Percentiles rank a stretch among this genome's conserved stretches.
Conservation (phyloP, 1,140 invertebrate genomes). For the Cyclina sinensis region DNA sequence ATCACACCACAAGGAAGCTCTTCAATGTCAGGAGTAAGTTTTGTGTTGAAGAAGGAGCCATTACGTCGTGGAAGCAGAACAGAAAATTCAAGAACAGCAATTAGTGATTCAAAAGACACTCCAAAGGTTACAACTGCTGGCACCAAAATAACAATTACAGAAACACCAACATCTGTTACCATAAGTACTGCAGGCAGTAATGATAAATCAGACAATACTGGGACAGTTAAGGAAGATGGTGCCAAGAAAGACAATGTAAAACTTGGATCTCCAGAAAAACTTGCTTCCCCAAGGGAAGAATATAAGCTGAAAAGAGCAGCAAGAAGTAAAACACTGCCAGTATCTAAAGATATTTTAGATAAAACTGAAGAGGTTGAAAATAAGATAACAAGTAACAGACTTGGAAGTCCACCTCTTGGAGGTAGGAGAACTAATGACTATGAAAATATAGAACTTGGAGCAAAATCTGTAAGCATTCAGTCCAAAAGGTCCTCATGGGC, state of each 20-base stretch:
- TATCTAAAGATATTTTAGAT: conserved; percentile 71
- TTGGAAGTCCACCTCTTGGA: conserved; percentile 67
- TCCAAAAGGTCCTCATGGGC: conserved; percentile 67
- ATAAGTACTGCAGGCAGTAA: not conserved
- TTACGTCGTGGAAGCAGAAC: conserved; percentile 55
- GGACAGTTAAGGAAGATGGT: not conserved
- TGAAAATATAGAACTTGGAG: conserved; percentile 54
- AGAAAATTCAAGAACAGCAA: not conserved
- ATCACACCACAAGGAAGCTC: not conserved
- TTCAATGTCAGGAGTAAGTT: conserved; percentile 58
- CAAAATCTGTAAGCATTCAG: conserved; percentile 37
- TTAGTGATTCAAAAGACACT: conserved; percentile 25
- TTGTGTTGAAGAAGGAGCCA: conserved; percentile 74
- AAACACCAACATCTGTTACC: not conserved
- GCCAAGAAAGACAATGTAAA: not conserved
- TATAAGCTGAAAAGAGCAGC: conserved; percentile 77
- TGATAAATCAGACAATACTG: not conserved
- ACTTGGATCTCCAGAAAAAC: conserved; percentile 63
- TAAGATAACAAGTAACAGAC: not conserved
- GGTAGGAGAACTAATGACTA: conserved; percentile 56
- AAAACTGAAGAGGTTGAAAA: conserved; percentile 41
- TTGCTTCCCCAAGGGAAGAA: conserved; percentile 79
- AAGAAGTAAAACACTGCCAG: conserved; percentile 82
- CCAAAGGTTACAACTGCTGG: not conserved
- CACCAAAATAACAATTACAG: not conserved